Evolutionary conservation across 2,797 vertebrate species (phyloP), one percentile per base, ranked within the genome.

Genomic region (Helostoma temminkii): DNA sequence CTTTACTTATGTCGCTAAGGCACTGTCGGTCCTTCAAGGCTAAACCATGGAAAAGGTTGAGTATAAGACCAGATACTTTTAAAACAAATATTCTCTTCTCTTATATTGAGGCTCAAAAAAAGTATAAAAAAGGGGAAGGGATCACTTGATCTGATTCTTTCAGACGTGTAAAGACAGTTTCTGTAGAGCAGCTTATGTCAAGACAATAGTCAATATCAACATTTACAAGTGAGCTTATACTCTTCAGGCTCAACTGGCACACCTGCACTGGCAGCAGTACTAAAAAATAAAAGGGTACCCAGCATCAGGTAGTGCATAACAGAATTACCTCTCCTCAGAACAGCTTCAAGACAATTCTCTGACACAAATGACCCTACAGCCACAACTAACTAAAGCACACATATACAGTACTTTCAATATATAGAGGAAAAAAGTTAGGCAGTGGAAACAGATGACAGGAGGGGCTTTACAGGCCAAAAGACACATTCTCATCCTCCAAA

Each of bases 401-500:
- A 61, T 46, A 46, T 10, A 50, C 55, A 49, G 54, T 16, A 5
- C 64, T 73, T 66, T 60, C 34, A 76, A 59, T 26, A 46, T 42
- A 73, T 9, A 58, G 36, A 21, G 15, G 46, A 61, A 39, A 34
- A 50, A 36, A 41, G 46, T 52, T 58, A 65, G 54, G 41, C 32
- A 28, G 36, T 26, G 42, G 4, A 10, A 55, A 46, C 19, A 64
- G 41, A 66, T 25, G 55, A 63, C 9, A 3, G 43, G 25, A 50
- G 56, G 30, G 26, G 12, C 60, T 82, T 80, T 68, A 10, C 19
- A 47, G 60, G 50, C 78, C 54, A 68, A 62, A 59, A 74, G 36
- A 80, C 55, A 74, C 28, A 69, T 84, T 87, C 81, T 78, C 54
- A 78, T 78, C 83, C 83, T 85, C 81, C 68, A 73, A 83, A 88